phyloP scores from a whole-genome alignment of 2,797 vertebrate species.

The Borostomias antarcticus region DNA sequence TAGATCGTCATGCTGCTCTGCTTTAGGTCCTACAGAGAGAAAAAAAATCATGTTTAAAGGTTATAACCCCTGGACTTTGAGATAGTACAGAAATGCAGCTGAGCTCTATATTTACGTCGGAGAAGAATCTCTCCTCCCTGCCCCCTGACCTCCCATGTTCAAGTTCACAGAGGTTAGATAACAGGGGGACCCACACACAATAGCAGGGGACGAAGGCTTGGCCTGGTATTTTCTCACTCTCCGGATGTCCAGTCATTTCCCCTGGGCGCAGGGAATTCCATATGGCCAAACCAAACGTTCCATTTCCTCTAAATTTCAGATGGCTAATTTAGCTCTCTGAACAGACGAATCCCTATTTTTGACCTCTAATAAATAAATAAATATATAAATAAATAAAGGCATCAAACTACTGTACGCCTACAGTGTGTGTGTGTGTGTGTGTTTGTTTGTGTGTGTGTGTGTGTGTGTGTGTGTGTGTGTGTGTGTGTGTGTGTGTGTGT shows the following conservation, averaged over 20 bases:
- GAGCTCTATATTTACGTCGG: slow-evolving; percentile 24
- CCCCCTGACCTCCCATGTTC: slow-evolving; percentile 24
- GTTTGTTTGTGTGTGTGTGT: no score
- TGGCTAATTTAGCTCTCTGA: no score
- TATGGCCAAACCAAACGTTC: not conserved
- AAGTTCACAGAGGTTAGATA: slow-evolving; percentile 35
- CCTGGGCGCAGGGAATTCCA: not conserved
- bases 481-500: no score
- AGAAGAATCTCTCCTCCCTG: slow-evolving; percentile 27
- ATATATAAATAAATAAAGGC: no score
- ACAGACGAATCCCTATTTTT: no score
- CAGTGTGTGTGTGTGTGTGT: no score
- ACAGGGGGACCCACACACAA: slow-evolving; percentile 38
- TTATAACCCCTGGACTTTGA: not conserved
- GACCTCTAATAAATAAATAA: no score
- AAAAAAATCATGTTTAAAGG: not conserved
- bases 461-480: no score
- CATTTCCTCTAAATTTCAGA: no score
- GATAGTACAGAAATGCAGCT: slow-evolving; percentile 14
- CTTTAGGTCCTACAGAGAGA: not conserved
- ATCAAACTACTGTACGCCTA: no score
- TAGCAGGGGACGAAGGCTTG: slow-evolving; percentile 31
- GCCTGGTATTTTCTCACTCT: slow-evolving; percentile 29
- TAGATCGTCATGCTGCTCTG: not conserved
- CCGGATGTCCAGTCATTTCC: slow-evolving; percentile 48